Evolutionary conservation across 1,140 invertebrate genomes (phyloP), one percentile per base, ranked within the genome.

Genomic region (Bombus affinis): DNA sequence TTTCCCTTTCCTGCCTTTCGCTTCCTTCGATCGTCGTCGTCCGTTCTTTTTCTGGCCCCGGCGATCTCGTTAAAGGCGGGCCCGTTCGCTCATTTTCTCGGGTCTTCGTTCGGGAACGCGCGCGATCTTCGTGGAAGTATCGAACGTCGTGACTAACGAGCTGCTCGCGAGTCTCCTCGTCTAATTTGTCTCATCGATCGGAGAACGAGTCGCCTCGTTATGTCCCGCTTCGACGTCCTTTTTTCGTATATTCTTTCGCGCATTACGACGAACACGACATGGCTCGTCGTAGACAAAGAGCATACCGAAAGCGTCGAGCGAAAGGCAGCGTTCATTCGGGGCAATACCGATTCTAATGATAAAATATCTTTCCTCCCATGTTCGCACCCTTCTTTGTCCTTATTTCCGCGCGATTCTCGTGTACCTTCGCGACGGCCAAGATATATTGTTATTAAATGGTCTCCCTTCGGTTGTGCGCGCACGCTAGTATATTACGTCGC

Each of bases 381-480:
- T 3, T 37, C 13, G 28, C 2, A 32, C 65, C 57, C 79, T 57
- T 59, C 66, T 59, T 77, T 74, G 59, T 68, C 59, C 70, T 84
- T 62, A 70, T 82, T 74, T 70, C 62, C 47, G 65, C 74, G 82
- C 70, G 68, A 39, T 70, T 87, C 74, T 44, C 80, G 75, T 75
- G 79, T 90, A 87, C 87, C 88, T 91, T 92, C 92, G 92, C 92
- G 90, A 90, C 92, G 90, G 88, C 84, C 85, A 94, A 95, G 94
- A 95, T 95, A 94, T 95, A 95, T 94, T 93, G 93, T 95, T 95
- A 95, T 95, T 95, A 95, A 95, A 95, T 94, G 93, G 93, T 93
- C 91, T 90, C 92, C 88, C 86, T 91, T 93, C 91, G 88, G 91
- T 89, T 91, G 78, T 72, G 66, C 76, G 78, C 89, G 85, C 90